These are phyloP conservation scores for Trichogramma pretiosum DNA, from an alignment of 1,140 invertebrate species.

Conservation along the genomic window DNA sequence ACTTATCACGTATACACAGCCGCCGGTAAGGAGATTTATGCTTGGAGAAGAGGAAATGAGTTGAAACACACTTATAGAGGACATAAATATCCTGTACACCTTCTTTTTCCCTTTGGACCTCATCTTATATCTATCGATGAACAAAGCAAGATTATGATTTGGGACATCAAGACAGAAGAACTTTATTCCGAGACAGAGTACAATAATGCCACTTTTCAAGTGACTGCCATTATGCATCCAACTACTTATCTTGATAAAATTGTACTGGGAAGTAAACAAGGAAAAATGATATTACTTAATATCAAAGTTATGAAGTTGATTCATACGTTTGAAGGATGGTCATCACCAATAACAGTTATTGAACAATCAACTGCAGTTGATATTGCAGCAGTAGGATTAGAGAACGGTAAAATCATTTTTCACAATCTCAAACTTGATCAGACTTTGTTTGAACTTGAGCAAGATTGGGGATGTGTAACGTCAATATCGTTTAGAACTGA, in stretches of 20 bases:
- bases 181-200: constrained; percentile 49
- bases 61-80: constrained; percentile 74
- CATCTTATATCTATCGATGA: constrained; percentile 82
- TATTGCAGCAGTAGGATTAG: constrained; percentile 79
- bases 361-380: constrained; percentile 83
- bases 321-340: constrained; percentile 75
- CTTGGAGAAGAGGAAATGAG: constrained; percentile 81
- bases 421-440: constrained; percentile 85
- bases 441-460: constrained; percentile 74
- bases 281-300: constrained; percentile 85
- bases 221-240: constrained; percentile 77
- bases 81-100: constrained; percentile 62
- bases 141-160: constrained; percentile 67
- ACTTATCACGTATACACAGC: constrained; percentile 76
- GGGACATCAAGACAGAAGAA: constrained; percentile 73
- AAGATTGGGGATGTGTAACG: constrained; percentile 88
- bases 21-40: constrained; percentile 68
- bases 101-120: constrained; percentile 77
- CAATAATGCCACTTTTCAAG: constrained; percentile 59
- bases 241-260: constrained; percentile 92
- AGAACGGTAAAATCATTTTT: constrained; percentile 72
- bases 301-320: constrained; percentile 70
- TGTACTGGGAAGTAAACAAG: constrained; percentile 83
- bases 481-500: constrained; percentile 81
- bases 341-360: constrained; percentile 57